Conservation (phyloP, 2,113 vertebrate genomes). For the Zeus faber region DNA sequence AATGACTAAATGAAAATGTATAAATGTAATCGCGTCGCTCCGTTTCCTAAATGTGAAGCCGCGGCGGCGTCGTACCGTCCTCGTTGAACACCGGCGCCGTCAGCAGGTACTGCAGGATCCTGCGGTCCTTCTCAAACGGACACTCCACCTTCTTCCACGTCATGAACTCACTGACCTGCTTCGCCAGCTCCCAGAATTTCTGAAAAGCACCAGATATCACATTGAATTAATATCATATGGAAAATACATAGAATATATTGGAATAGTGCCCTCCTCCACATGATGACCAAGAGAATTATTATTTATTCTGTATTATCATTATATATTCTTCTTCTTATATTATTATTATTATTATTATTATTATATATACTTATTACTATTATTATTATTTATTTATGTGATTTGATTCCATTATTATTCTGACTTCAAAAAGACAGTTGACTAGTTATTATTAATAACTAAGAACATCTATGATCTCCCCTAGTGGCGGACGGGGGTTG, state of each 20-base stretch:
- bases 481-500: too few species aligned
- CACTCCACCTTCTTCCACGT: constrained; percentile 93
- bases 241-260: not conserved
- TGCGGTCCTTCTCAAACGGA: constrained; percentile 90
- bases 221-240: not conserved
- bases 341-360: not conserved
- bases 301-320: too few species aligned
- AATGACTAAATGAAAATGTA: too few species aligned
- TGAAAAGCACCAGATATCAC: constrained; percentile 38
- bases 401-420: too few species aligned
- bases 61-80: constrained; percentile 91
- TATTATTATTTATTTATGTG: not conserved
- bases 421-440: too few species aligned
- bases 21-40: too few species aligned
- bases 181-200: constrained; percentile 97
- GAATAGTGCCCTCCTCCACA: not conserved
- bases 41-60: too few species aligned
- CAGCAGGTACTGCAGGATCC: constrained; percentile 88
- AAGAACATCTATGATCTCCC: too few species aligned
- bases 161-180: constrained; percentile 94
- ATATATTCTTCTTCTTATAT: not conserved
- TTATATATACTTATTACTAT: not conserved
- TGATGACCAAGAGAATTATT: not conserved
- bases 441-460: too few species aligned
- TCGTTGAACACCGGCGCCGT: constrained; percentile 87